These are phyloP conservation scores for Schmidtea mediterranea DNA, from an alignment of 1,140 invertebrate genomes.

Conservation along the genomic window DNA sequence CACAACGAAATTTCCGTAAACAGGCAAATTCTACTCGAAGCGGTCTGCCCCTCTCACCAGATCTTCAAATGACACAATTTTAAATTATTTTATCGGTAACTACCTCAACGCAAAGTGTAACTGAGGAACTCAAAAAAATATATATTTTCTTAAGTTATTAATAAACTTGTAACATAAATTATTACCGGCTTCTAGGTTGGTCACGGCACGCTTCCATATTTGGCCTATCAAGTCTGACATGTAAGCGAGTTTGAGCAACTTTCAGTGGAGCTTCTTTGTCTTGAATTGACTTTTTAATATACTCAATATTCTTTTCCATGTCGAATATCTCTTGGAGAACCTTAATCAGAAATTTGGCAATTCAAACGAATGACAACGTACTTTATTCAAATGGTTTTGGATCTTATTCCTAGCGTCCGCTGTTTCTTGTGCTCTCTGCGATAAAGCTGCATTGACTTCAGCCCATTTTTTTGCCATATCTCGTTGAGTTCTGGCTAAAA, in stretches of 20 bases:
- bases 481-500: conserved; percentile 3
- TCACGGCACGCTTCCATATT: conserved; percentile 65
- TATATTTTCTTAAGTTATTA: no score
- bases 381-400: conserved; percentile 47
- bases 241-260: conserved; percentile 62
- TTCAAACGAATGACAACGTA: conserved; percentile 15
- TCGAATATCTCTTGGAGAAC: conserved; percentile 64
- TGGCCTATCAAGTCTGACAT: conserved; percentile 50
- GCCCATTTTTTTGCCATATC: conserved; percentile 6
- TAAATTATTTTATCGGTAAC: no score
- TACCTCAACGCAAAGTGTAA: no score
- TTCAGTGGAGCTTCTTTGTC: conserved; percentile 29
- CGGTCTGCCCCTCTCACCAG: no score
- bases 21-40: neutral
- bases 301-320: conserved; percentile 32
- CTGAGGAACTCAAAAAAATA: no score
- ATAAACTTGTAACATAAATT: neutral
- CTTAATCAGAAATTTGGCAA: conserved; percentile 22
- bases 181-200: conserved; percentile 45
- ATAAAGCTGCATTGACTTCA: conserved; percentile 8
- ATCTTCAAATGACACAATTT: no score
- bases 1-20: neutral
- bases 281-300: conserved; percentile 25
- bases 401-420: conserved; percentile 34
- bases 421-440: conserved; percentile 8